Percentiles rank a stretch among this genome's conserved stretches.
Conservation (phyloP, 2,888 invertebrate genomes). For the Spisula solida region DNA sequence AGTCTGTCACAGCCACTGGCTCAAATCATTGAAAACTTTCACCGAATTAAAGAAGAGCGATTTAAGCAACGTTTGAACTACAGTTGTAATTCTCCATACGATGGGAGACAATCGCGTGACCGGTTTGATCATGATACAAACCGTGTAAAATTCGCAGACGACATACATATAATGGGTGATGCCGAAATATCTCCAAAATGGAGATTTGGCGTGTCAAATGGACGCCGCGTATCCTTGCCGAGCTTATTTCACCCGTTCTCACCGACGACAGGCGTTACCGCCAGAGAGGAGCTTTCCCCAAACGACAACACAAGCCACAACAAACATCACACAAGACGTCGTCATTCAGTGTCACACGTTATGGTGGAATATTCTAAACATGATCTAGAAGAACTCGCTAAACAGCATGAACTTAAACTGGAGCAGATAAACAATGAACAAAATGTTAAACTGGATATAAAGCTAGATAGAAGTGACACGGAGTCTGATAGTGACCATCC, state of each 20-base stretch:
- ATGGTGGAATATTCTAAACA: constrained; percentile 36
- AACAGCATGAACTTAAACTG: constrained; percentile 22
- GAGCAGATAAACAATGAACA: constrained; percentile 12
- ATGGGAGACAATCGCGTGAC: background rate
- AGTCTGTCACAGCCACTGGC: background rate
- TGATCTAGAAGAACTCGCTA: constrained; percentile 31
- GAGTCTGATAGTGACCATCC: background rate
- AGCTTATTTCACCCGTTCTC: constrained; percentile 42
- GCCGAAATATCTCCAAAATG: background rate
- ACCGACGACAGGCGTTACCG: background rate
- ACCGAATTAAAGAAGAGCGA: constrained; percentile 33
- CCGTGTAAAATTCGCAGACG: background rate
- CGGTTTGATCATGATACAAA: background rate
- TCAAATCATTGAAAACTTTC: constrained; percentile 37
- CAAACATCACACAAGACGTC: background rate
- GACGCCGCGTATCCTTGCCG: constrained; percentile 33
- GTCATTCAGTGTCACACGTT: constrained; percentile 30
- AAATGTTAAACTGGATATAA: background rate
- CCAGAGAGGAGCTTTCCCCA: background rate
- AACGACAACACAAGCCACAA: background rate
- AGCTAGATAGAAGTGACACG: no score
- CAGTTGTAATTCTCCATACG: background rate
- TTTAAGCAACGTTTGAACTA: constrained; percentile 11
- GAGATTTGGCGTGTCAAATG: background rate
- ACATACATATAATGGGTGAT: background rate